A percentile compares a stretch with the other conserved stretches of the same genome.
phyloP scores from a whole-genome alignment of 2,797 vertebrate genomes.

The Atherinosoma microstoma region DNA sequence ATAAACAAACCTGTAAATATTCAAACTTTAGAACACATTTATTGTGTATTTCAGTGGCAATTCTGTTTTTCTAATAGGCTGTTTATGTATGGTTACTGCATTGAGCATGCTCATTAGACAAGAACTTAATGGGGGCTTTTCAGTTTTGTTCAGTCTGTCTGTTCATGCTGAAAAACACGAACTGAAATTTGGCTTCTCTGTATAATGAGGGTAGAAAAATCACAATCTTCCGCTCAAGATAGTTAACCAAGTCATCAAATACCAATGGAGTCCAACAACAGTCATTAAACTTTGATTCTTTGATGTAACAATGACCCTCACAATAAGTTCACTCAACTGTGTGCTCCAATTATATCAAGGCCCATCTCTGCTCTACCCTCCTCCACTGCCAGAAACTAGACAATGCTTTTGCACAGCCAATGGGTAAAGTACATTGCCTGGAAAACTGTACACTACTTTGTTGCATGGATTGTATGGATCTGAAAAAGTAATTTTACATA shows the following conservation, averaged over 20 bases:
- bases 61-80: constrained; percentile 5
- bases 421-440: constrained; percentile 4
- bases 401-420: constrained; percentile 14
- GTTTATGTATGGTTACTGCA: not conserved
- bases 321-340: constrained; percentile 41
- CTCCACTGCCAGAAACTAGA: constrained; percentile 30
- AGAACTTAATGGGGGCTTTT: constrained; percentile 14
- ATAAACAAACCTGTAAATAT: not conserved
- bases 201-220: constrained; percentile 41
- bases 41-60: not conserved
- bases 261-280: constrained; percentile 42
- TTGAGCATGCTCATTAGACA: constrained; percentile 34
- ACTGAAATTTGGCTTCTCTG: constrained; percentile 33
- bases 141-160: constrained; percentile 24
- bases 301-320: constrained; percentile 29
- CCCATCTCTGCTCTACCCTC: constrained; percentile 3
- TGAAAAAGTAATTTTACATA: constrained; percentile 34
- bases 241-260: constrained; percentile 33
- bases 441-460: constrained; percentile 12
- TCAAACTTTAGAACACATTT: not conserved
- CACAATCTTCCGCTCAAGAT: constrained; percentile 15
- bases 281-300: constrained; percentile 33
- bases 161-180: constrained; percentile 58
- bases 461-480: constrained; percentile 17
- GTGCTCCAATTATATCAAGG: constrained; percentile 50